Evolutionary conservation across 2,113 vertebrate species (phyloP), one percentile per base, ranked within the genome.

Genomic region (Manacus vitellinus): DNA sequence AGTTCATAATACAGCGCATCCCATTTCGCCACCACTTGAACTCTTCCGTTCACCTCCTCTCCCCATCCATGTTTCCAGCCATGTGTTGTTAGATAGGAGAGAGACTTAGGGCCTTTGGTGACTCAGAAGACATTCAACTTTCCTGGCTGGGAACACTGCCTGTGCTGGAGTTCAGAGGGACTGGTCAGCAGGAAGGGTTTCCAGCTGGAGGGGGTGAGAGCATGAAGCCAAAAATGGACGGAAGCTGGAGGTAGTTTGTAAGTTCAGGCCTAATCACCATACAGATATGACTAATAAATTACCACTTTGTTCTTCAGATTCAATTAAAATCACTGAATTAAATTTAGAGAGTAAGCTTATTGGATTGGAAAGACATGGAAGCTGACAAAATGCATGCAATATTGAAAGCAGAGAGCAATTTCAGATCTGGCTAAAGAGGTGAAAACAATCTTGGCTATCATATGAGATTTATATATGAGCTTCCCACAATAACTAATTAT

Each of bases 81-180:
- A 54, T 14, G 51, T 54, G 30, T 2, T 46, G 17, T 55, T 79
- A 49, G 41, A 72, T 4, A 72, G 63, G 46, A 85, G 12, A 58
- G 58, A 52, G 27, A 39, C 63, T 44, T 10, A 12, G 31, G 43
- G 84, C 35, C 21, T 65, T 46, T 43, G 46, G 37, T 94, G 80
- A 94, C 58, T 72, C 61, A 72, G 80, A 86, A 96, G 88, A 87
- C 83, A 81, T 91, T 94, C 54, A 92, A 87, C 86, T 91, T 82
- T 33, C 46, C 0, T 1, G 56, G 35, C 54, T 67, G 58, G 86
- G 70, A 94, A 68, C 28, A 52, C 3, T 0, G 46, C 49, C 44
- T 61, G 35, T 39, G 56, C 56, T 2, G 6, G 61, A 91, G 83
- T 85, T 91, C 83, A 94, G 70, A 87, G 44, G 18, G 14, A 47